Evolutionary conservation across 2,888 invertebrate genomes (phyloP), one percentile per base, ranked within the genome.

Genomic region (Augochlorella aurata): DNA sequence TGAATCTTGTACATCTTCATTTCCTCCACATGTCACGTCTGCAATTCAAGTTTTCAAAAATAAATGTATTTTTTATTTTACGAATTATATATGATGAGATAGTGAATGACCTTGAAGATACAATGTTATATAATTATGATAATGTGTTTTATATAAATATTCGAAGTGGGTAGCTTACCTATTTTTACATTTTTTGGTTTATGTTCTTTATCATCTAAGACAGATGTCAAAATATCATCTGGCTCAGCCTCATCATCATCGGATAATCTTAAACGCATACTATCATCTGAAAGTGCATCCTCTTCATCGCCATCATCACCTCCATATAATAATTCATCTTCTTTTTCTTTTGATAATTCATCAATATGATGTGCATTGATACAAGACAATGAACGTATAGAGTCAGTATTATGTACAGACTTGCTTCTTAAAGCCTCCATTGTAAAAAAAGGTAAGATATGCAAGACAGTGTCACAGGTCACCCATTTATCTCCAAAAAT

Each of bases 251-350:
- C 92, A 75, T 92, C 93, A 74, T 92, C 93, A 78, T 93, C 93
- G 4, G 93, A 93, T n/a, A 93, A 80, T 86, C 90, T 91, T 82
- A 93, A 90, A 70, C 91, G 92, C 72, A 93, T 90, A 83, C 91
- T 92, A 77, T 92, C 92, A 78, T 92, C 92, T 1, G 90, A 92
- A 14, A 90, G 74, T 54, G 88, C 86, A 78, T 92, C 93, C 67
- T 92, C 92, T 79, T 92, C 93, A 68, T 90, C 90, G 58, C 89
- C 90, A 80, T 88, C 90, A 79, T 85, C 88, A 58, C 83, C 89
- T 47, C 85, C 82, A 81, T 88, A 91, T 79, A 92, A 90, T 50
- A 92, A 85, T 71, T 91, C 91, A 29, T 91, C 90, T 79, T 91
- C 91, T 80, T 89, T 89, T 76, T 92, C 89, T 79, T 89, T 90